Evolutionary conservation across 2,797 vertebrate species (phyloP).

Genomic region (Hypotaenidia okinawae): DNA sequence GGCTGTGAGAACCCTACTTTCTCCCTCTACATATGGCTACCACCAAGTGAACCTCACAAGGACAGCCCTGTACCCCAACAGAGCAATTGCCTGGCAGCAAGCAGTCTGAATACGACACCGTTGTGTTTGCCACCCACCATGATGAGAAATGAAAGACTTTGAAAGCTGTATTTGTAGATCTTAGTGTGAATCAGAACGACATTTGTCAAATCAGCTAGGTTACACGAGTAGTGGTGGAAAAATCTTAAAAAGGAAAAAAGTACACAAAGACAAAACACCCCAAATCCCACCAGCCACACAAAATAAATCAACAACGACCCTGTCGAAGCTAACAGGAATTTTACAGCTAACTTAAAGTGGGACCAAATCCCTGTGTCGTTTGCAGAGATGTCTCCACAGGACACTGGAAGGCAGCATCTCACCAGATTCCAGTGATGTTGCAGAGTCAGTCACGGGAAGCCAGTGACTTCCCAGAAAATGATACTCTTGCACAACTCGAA

Average conservation of each 20-base stretch:
- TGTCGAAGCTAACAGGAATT: neutral
- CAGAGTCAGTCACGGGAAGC: neutral
- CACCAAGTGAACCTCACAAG: neutral
- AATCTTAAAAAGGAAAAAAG: neutral
- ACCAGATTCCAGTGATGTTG: neutral
- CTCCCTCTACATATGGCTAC: neutral
- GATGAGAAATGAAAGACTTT: neutral
- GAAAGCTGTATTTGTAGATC: neutral
- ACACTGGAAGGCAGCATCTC: neutral
- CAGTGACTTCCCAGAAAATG: slow-evolving; percentile 12
- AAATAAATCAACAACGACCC: neutral
- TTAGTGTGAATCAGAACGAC: rapidly evolving
- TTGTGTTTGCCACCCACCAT: too few species aligned
- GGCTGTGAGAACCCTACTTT: too few species aligned
- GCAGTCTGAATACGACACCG: neutral
- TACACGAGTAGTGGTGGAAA: neutral
- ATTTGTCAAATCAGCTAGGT: neutral
- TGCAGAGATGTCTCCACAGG: neutral
- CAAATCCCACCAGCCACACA: too few species aligned
- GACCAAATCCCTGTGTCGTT: neutral
- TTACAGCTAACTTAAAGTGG: neutral
- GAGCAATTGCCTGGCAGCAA: neutral
- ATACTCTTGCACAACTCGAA: neutral
- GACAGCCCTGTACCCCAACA: neutral
- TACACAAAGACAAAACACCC: neutral